Base-by-base conservation (phyloP, 2,113 vertebrate genomes). In the Leptodactylus fuscus region DNA sequence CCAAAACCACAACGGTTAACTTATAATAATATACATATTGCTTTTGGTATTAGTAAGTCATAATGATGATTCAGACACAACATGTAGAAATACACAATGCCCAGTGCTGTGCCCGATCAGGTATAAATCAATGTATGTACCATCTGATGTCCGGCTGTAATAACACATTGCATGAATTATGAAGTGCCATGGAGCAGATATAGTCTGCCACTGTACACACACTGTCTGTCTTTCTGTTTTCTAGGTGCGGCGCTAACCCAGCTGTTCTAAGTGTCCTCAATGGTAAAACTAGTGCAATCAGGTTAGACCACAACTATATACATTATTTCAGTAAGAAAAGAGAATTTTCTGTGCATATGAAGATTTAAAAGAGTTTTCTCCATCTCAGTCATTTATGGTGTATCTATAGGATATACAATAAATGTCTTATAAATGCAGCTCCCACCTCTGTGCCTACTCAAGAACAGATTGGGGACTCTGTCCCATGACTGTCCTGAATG, bases 191-290 rank as follows among this genome's bases (percentile, higher is more conserved):
- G 11, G 18, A 18, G 15, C 2, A 81, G 58, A 46, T 46, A 18
- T 81, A 81, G 44, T 65, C 38, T n/a, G n/a, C 3, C 41, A 44
- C 58, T 44, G 60, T 44, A 8, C 4, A 24, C 80, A 51, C 41
- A 55, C 15, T 44, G n/a, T 44, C 5, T 24, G 15, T 62, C 53
- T 62, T 16, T 85, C 13, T 79, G 38, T 58, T 32, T 3, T 92
- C 74, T 36, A 99, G 97, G 89, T 99, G 97, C 97, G 97, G 96
- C 91, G 89, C 93, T 82, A 96, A 94, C 87, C 92, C 95, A 2
- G 88, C 91, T 81, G 89, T 98, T 74, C 91, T 94, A 83, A 95
- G 94, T 88, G 91, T 88, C 85, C 91, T 97, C 75, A 95, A 94
- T 88, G 95, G 93, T 86, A 94, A 96, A 90, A 90, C 88, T 73